Percentiles rank a stretch among this genome's conserved stretches.
These are phyloP conservation scores for Galerucella pusilla DNA, from an alignment of 2,888 invertebrate species.

Conservation along the genomic window DNA sequence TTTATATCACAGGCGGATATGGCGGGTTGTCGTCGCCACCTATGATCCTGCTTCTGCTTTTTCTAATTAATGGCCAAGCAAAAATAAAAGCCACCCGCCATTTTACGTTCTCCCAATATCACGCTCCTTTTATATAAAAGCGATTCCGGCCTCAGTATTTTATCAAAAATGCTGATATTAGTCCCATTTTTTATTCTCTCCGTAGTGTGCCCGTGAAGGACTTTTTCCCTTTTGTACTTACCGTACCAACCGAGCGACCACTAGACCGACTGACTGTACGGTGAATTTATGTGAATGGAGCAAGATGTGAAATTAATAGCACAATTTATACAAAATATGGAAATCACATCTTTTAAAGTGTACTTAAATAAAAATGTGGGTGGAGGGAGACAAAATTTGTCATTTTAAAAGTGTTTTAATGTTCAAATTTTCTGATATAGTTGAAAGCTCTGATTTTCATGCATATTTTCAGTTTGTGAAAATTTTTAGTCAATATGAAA, in stretches of 20 bases:
- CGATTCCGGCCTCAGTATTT: constrained; percentile 41
- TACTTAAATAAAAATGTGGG: neutral
- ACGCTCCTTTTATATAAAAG: constrained; percentile 43
- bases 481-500: too few species aligned
- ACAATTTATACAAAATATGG: constrained; percentile 2
- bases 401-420: too few species aligned
- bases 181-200: constrained; percentile 41
- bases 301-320: constrained; percentile 1
- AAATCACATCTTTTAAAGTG: neutral
- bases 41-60: constrained; percentile 55
- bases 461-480: too few species aligned
- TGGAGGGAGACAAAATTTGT: too few species aligned
- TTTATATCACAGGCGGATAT: constrained; percentile 56
- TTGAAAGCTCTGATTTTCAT: too few species aligned
- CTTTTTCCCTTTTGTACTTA: constrained; percentile 29
- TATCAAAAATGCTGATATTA: constrained; percentile 45
- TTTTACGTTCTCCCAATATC: constrained; percentile 44
- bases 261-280: neutral
- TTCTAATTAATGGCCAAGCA: constrained; percentile 59
- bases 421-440: too few species aligned
- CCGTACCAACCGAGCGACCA: constrained; percentile 9
- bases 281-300: constrained; percentile 12
- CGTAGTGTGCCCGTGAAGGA: constrained; percentile 28
- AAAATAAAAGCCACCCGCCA: constrained; percentile 54
- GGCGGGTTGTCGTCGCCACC: constrained; percentile 56